Conservation (phyloP, 2,797 vertebrate genomes). For the Smutsia gigantea region DNA sequence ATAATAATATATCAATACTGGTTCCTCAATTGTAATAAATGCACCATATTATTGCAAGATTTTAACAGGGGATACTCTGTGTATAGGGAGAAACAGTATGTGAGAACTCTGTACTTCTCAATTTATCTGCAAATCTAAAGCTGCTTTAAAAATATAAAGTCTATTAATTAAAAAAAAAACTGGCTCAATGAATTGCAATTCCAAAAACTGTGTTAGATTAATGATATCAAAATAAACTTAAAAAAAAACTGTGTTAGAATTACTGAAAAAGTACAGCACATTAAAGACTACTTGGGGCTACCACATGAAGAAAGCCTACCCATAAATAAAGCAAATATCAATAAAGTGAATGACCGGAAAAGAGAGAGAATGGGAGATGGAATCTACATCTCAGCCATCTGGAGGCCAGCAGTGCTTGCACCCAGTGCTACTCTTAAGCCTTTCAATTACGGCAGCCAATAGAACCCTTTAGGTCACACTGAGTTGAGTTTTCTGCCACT, state of each 20-base stretch:
- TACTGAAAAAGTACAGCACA: background rate
- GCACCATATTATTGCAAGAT: background rate
- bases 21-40: background rate
- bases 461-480: background rate
- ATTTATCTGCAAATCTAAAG: background rate
- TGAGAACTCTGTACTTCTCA: background rate
- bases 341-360: background rate
- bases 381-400: background rate
- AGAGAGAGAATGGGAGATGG: background rate
- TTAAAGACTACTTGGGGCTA: background rate
- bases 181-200: background rate
- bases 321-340: background rate
- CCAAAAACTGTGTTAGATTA: too few species aligned
- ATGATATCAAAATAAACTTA: too few species aligned
- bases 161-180: background rate
- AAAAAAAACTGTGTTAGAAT: background rate
- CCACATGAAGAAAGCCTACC: background rate
- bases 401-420: background rate
- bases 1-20: background rate
- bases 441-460: background rate
- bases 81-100: background rate
- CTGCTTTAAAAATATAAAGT: background rate
- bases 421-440: accelerated
- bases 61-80: background rate
- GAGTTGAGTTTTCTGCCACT: background rate